phyloP scores from a whole-genome alignment of 2,888 invertebrate species.

The Morpho deidamia region DNA sequence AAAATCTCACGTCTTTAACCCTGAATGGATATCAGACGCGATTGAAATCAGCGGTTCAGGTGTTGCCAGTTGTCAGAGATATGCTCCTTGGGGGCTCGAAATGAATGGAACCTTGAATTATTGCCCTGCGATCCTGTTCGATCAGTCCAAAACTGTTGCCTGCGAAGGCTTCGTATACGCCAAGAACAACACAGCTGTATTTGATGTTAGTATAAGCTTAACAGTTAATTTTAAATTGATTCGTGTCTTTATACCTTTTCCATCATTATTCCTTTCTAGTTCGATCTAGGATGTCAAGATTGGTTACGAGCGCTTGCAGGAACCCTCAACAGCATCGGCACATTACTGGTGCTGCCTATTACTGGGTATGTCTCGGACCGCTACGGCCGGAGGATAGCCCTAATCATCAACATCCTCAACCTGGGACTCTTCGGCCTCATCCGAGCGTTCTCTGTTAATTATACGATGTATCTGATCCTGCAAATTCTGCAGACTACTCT shows the following conservation, averaged over 20 bases:
- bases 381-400: slow-evolving; percentile 71
- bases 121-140: slow-evolving; percentile 48
- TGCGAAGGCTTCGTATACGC: slow-evolving; percentile 53
- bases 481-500: slow-evolving; percentile 60
- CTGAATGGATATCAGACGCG: slow-evolving; percentile 63
- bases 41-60: slow-evolving; percentile 43
- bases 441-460: slow-evolving; percentile 71
- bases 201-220: slow-evolving; percentile 44
- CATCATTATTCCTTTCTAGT: slow-evolving; percentile 69
- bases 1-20: slow-evolving; percentile 41
- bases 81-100: slow-evolving; percentile 27
- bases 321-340: slow-evolving; percentile 83
- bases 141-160: slow-evolving; percentile 24
- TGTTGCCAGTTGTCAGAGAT: slow-evolving; percentile 62
- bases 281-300: slow-evolving; percentile 80
- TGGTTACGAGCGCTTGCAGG: slow-evolving; percentile 86
- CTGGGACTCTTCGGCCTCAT: slow-evolving; percentile 43
- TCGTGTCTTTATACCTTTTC: too few relatives aligned
- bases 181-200: slow-evolving; percentile 52
- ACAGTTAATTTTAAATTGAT: not conserved
- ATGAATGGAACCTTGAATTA: slow-evolving; percentile 36
- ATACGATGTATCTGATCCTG: slow-evolving; percentile 55
- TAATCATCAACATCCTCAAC: slow-evolving; percentile 59
- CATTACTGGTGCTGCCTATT: slow-evolving; percentile 82
- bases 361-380: slow-evolving; percentile 84